Base-by-base conservation (phyloP, 2,113 vertebrate species). In the Thunnus thynnus region DNA sequence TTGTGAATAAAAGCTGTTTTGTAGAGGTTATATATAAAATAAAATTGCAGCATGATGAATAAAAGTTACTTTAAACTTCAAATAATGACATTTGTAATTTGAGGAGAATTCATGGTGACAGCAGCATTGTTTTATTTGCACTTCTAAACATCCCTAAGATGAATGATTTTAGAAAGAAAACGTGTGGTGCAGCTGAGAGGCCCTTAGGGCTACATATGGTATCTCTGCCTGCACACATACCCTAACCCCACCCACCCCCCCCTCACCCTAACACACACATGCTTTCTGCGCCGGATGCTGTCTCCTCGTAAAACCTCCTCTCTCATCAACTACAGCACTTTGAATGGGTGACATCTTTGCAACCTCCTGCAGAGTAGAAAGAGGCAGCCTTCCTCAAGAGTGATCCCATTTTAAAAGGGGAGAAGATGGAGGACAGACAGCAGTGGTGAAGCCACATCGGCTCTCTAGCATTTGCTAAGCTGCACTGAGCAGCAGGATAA, bases 311-410 rank as follows among this genome's bases (percentile, higher is more conserved):
- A 88, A 72, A 51, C 51, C 63, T 69, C 25, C 52, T 72, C 66
- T 80, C 65, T 77, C 74, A 74, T 87, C 86, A 88, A 60, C 78
- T 67, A 20, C 32, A 2, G 25, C 72, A 65, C 83, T 78, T 66
- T 82, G 57, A 82, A 79, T 68, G 58, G 51, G 57, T 82, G 72
- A 87, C 61, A 86, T 73, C 68, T 80, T 69, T 48, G 47, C 78
- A 71, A 48, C 82, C 88, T 75, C 87, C 85, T 18, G 60, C 81
- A 25, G 86, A 87, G 85, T 52, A 76, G 68, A 84, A 74, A 85
- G 72, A 83, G 20, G 54, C 57, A 62, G 60, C 25, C 22, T 82
- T 85, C 62, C 84, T 84, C 69, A 11, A 52, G 63, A 86, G 74
- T 57, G 74, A 86, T 84, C 65, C 82, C 73, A 46, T 86, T 89